Evolutionary conservation across 2,113 vertebrate species (phyloP), one percentile per base, ranked within the genome.

Genomic region (Sitta europaea): DNA sequence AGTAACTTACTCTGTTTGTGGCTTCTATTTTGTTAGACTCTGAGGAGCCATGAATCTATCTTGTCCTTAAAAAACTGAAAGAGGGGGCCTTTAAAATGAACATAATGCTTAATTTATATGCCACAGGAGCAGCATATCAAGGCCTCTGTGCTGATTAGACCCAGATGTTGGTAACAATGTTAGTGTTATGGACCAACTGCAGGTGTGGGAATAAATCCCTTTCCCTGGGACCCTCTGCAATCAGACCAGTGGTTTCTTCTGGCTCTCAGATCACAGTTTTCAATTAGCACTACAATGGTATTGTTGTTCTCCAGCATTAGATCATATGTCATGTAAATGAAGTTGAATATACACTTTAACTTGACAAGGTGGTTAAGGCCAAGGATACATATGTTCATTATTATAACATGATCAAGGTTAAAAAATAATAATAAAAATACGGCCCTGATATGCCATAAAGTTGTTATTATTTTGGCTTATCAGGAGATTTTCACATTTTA

Each of bases 141-240:
- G 97, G 98, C 94, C 98, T 97, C 97, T 75, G 86, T 96, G 87
- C 97, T 98, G 98, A 98, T 98, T 98, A 97, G 97, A 98, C 91
- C 98, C 98, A 98, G 98, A 98, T 98, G 98, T 97, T 71, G 62
- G 94, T 98, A 98, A 98, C 98, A 98, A 98, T 98, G 98, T 98
- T 97, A 95, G 98, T 98, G 98, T 98, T 98, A 98, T 98, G 97
- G 97, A 97, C 96, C 97, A 94, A 90, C 78, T 97, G 98, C 98
- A 98, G 98, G 98, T 98, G 98, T 98, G 98, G 98, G 98, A 98
- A 98, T 97, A 97, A 97, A 97, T 96, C 97, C 95, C 96, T 95
- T 96, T 98, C 97, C 93, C 91, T 86, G 96, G 97, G 97, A 98
- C 98, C 88, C 96, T 97, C 96, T 89, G 97, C 97, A 98, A 98